phyloP scores from a whole-genome alignment of 2,888 invertebrate genomes.

The Eilema sororculum region DNA sequence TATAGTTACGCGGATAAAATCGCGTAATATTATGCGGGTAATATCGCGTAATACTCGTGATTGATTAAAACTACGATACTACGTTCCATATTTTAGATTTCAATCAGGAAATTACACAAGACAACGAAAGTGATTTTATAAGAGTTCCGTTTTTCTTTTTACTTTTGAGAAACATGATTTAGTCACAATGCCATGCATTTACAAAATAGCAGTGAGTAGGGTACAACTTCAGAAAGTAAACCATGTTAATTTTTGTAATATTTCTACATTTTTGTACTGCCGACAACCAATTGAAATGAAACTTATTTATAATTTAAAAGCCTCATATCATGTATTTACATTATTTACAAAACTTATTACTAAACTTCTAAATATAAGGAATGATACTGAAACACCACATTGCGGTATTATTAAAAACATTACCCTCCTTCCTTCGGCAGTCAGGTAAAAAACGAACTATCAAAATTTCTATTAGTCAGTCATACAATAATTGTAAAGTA shows the following conservation, averaged over 20 bases:
- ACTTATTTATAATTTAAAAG: constrained; percentile 30
- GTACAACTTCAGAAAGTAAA: too few relatives aligned
- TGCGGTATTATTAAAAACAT: neutral
- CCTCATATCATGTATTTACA: constrained; percentile 39
- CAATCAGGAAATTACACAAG: neutral
- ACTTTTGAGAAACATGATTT: too few relatives aligned
- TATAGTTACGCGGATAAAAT: too few relatives aligned
- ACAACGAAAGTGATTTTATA: neutral
- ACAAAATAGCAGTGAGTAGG: too few relatives aligned
- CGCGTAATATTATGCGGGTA: too few relatives aligned
- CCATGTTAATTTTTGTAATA: neutral
- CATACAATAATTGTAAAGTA: neutral
- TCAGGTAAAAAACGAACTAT: neutral
- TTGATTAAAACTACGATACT: too few relatives aligned
- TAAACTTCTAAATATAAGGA: neutral
- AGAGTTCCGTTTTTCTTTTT: neutral
- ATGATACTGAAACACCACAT: neutral
- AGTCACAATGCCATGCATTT: too few relatives aligned
- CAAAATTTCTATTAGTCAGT: constrained; percentile 2
- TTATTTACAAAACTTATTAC: constrained; percentile 31
- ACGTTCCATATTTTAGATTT: too few relatives aligned
- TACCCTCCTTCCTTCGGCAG: too few relatives aligned
- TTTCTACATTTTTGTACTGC: neutral
- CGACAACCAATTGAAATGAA: constrained; percentile 36
- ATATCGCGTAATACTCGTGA: too few relatives aligned